These are phyloP conservation scores for Hoplostethus atlanticus DNA, from an alignment of 2,797 vertebrate species.

Conservation along the genomic window DNA sequence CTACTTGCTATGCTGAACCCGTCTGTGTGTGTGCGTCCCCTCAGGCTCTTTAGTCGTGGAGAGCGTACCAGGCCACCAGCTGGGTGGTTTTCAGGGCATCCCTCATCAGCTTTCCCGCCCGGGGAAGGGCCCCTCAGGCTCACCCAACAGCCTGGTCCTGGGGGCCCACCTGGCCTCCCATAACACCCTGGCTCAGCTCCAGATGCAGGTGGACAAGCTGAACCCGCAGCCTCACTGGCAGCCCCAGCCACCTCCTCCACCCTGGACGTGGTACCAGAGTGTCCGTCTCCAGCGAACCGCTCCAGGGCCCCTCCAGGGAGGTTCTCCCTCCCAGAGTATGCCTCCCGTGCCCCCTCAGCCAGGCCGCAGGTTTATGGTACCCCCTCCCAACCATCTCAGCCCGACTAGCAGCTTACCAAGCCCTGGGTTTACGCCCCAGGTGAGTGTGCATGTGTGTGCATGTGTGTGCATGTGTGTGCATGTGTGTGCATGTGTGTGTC, in stretches of 20 bases:
- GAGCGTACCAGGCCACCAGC: constrained; percentile 67
- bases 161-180: constrained; percentile 47
- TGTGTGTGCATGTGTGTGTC: constrained; percentile 23
- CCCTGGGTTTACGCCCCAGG: constrained; percentile 71
- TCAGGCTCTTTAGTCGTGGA: constrained; percentile 79
- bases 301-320: constrained; percentile 50
- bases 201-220: constrained; percentile 81
- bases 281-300: constrained; percentile 62
- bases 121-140: constrained; percentile 58
- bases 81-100: constrained; percentile 68
- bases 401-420: constrained; percentile 57
- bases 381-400: constrained; percentile 63
- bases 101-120: constrained; percentile 57
- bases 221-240: constrained; percentile 67
- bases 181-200: constrained; percentile 78
- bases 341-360: constrained; percentile 50
- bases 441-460: constrained; percentile 35
- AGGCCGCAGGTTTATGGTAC: constrained; percentile 58
- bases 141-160: constrained; percentile 50
- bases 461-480: not conserved
- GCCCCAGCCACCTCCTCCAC: constrained; percentile 56
- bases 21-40: constrained; percentile 40
- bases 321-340: constrained; percentile 49
- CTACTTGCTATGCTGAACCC: constrained; percentile 52
- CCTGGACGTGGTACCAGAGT: constrained; percentile 72